Conservation (phyloP, 1,140 invertebrate species). For the Antheraea pernyi region DNA sequence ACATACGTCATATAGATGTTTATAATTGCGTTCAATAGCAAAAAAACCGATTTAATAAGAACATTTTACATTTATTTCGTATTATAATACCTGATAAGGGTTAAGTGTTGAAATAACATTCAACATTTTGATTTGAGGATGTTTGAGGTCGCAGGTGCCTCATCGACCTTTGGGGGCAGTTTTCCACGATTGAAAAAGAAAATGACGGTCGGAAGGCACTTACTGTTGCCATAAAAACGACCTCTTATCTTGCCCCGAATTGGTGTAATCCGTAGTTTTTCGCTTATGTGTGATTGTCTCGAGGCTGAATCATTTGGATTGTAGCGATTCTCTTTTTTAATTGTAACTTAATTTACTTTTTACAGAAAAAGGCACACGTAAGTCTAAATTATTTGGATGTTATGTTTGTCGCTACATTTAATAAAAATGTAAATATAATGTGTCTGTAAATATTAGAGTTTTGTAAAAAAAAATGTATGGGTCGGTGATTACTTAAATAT, state of each 20-base stretch:
- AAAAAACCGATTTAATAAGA: too few species aligned
- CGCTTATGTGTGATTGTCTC: constrained; percentile 10
- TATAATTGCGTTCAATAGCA: neutral
- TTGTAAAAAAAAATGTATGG: too few species aligned
- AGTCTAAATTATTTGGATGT: too few species aligned
- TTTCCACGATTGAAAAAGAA: constrained; percentile 48
- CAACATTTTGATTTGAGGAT: constrained; percentile 20
- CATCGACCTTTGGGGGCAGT: constrained; percentile 39
- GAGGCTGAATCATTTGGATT: neutral
- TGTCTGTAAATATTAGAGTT: too few species aligned
- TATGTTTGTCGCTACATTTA: too few species aligned
- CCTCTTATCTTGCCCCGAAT: constrained; percentile 39
- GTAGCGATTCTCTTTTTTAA: neutral
- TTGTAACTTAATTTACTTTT: neutral
- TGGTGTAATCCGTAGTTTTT: constrained; percentile 24
- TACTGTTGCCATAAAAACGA: constrained; percentile 40
- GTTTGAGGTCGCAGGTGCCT: constrained; percentile 37
- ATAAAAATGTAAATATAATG: too few species aligned
- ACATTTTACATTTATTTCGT: neutral
- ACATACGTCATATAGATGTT: too few species aligned
- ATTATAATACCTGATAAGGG: neutral
- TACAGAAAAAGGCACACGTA: too few species aligned
- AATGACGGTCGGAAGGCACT: constrained; percentile 48
- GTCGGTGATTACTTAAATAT: too few species aligned
- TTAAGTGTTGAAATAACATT: constrained; percentile 7